A percentile compares a stretch with the other conserved stretches of the same genome.
These are phyloP conservation scores for Cygnus buccinator DNA, from an alignment of 2,113 vertebrate genomes.

Conservation along the genomic window DNA sequence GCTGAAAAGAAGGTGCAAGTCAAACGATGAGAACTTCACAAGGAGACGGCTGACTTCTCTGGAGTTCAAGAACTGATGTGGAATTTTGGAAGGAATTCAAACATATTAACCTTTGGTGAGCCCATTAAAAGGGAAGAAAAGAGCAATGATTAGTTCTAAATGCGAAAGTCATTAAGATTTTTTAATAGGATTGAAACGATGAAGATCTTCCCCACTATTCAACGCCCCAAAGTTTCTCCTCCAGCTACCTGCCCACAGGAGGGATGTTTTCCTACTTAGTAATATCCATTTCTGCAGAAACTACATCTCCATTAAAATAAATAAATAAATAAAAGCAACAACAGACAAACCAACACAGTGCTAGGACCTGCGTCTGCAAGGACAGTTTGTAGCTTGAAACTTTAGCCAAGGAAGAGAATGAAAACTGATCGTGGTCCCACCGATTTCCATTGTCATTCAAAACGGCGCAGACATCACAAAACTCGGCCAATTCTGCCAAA, in stretches of 20 bases:
- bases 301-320: not conserved
- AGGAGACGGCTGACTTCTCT: not conserved
- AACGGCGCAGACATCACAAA: not conserved
- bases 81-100: not conserved
- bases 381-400: not conserved
- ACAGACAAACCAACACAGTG: not conserved
- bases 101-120: not conserved
- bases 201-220: not conserved
- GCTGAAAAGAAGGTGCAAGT: not conserved
- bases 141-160: not conserved
- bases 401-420: not conserved
- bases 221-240: not conserved
- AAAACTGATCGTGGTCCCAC: not conserved
- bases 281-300: not conserved
- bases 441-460: not conserved
- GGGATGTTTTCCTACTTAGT: not conserved
- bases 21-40: not conserved
- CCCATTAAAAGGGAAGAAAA: not conserved
- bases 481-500: not conserved
- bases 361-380: not conserved
- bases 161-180: not conserved
- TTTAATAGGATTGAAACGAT: not conserved
- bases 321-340: not conserved
- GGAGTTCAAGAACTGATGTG: not conserved
- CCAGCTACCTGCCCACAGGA: not conserved